phyloP scores from a whole-genome alignment of 1,140 invertebrate genomes.

The Drosophila oshimai region DNA sequence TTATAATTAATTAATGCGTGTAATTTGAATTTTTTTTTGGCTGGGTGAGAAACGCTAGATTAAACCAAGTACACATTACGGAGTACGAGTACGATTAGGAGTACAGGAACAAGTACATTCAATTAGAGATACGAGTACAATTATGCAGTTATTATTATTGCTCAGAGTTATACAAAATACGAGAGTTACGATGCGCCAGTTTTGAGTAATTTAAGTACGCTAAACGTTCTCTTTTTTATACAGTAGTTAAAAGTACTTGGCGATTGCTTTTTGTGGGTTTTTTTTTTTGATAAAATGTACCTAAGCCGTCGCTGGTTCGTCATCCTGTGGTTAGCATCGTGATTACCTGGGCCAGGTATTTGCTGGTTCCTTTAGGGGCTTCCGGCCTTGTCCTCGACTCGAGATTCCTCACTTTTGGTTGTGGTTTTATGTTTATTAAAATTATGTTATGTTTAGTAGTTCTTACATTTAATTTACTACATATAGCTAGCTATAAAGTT shows the following conservation, averaged over 20 bases:
- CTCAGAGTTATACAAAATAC: constrained; percentile 72
- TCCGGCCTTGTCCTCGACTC: constrained; percentile 31
- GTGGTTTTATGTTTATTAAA: constrained; percentile 43
- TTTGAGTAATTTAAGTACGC: constrained; percentile 48
- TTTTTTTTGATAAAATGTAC: constrained; percentile 52
- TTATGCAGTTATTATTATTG: constrained; percentile 59
- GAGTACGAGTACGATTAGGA: constrained; percentile 58
- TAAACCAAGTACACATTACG: constrained; percentile 65
- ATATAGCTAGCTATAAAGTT: constrained; percentile 34
- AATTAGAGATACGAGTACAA: constrained; percentile 43
- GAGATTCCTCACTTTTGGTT: constrained; percentile 18
- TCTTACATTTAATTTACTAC: constrained; percentile 29
- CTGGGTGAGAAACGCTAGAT: constrained; percentile 64
- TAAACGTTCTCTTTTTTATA: constrained; percentile 54
- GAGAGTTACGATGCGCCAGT: constrained; percentile 70
- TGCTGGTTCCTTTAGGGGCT: background rate
- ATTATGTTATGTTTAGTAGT: constrained; percentile 49
- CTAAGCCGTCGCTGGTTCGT: constrained; percentile 49
- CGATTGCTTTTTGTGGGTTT: constrained; percentile 36
- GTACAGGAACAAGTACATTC: constrained; percentile 53
- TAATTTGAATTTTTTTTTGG: constrained; percentile 18
- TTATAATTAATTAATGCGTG: constrained; percentile 42
- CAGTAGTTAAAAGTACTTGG: constrained; percentile 44
- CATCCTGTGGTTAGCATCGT: constrained; percentile 33
- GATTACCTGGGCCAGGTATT: constrained; percentile 29